Evolutionary conservation across 2,797 vertebrate species (phyloP).

Genomic region (Apodemus agrarius): DNA sequence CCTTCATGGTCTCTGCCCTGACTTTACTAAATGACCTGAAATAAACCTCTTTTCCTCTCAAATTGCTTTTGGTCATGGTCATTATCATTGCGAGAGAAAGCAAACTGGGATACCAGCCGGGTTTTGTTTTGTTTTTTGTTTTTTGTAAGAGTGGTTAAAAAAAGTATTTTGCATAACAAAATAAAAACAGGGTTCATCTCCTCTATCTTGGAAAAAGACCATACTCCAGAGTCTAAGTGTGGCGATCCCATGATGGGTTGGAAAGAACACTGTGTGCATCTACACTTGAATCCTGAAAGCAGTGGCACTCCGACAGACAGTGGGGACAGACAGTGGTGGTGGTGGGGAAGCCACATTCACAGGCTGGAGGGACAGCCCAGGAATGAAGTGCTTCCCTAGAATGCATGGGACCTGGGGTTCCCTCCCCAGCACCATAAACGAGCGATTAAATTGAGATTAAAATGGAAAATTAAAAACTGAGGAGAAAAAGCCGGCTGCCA

Average conservation of each 20-base stretch:
- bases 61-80: not conserved
- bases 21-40: not conserved
- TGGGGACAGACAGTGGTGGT: not conserved
- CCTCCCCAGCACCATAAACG: not conserved
- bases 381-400: not conserved
- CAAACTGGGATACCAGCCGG: not conserved
- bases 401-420: not conserved
- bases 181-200: not conserved
- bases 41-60: not conserved
- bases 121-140: too few relatives aligned
- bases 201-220: not conserved
- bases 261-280: not conserved
- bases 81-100: not conserved
- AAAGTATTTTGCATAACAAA: conserved; percentile 31
- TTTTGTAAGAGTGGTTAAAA: not conserved
- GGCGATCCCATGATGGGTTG: not conserved
- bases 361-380: not conserved
- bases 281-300: not conserved
- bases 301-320: not conserved
- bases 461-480: not conserved
- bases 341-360: not conserved
- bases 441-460: not conserved
- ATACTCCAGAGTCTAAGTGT: not conserved
- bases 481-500: not conserved
- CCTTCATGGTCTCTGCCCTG: not conserved